Evolutionary conservation across 2,113 vertebrate genomes (phyloP).

Genomic region (Hyperoodon ampullatus): DNA sequence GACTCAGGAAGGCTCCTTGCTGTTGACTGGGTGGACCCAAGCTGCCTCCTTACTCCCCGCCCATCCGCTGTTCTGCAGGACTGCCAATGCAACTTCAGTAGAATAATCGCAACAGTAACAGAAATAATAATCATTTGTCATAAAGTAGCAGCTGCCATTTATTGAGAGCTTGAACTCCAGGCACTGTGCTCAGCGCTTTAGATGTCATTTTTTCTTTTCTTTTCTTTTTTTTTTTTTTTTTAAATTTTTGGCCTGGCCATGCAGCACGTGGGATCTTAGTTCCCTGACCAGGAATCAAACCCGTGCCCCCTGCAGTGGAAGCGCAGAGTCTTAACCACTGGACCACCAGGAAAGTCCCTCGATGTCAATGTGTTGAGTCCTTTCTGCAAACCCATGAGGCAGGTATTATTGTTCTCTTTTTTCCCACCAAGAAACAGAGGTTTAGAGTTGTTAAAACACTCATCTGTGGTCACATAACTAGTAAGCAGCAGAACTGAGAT

Average conservation of each 20-base stretch:
- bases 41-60: rapidly evolving
- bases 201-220: too few relatives aligned
- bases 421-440: background rate
- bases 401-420: background rate
- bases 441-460: background rate
- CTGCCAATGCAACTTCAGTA: background rate
- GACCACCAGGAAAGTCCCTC: background rate
- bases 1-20: background rate
- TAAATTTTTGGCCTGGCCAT: too few relatives aligned
- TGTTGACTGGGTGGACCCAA: background rate
- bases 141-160: background rate
- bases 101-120: background rate
- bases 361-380: background rate
- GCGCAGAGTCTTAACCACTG: too few relatives aligned
- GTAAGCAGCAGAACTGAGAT: background rate
- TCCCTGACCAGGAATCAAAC: too few relatives aligned
- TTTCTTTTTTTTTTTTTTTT: too few relatives aligned
- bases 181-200: background rate
- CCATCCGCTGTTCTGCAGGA: background rate
- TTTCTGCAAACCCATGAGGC: background rate
- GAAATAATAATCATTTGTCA: background rate
- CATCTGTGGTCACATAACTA: background rate
- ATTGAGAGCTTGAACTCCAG: too few relatives aligned
- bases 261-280: too few relatives aligned
- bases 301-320: too few relatives aligned